Conservation (phyloP, 2,797 vertebrate genomes). For the Tapirus indicus region DNA sequence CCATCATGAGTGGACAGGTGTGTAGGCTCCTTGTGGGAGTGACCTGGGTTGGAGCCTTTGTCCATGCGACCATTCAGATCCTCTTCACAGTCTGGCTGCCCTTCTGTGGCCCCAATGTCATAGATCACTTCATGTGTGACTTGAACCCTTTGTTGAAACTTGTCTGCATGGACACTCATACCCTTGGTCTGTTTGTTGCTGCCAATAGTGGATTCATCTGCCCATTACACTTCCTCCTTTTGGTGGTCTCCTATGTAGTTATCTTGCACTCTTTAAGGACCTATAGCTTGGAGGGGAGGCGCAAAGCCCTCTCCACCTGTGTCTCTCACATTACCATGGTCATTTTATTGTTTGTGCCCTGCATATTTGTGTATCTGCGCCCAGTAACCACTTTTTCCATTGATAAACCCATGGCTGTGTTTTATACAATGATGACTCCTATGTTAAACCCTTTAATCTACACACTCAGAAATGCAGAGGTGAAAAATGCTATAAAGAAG, state of each 20-base stretch:
- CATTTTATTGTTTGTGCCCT: constrained; percentile 48
- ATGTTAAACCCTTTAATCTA: constrained; percentile 58
- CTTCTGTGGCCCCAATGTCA: constrained; percentile 58
- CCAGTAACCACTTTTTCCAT: background rate
- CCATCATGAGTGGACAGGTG: too few relatives aligned
- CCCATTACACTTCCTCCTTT: too few relatives aligned
- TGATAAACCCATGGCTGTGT: constrained; percentile 47
- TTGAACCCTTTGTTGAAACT: constrained; percentile 59
- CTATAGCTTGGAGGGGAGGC: too few relatives aligned
- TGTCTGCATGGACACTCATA: constrained; percentile 19
- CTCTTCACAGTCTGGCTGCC: constrained; percentile 58
- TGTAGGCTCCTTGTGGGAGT: background rate
- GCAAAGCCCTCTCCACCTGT: background rate
- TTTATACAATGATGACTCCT: constrained; percentile 45
- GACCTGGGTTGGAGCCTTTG: constrained; percentile 54
- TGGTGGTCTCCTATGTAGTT: too few relatives aligned
- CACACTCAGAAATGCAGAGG: constrained; percentile 39
- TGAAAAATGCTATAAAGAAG: constrained; percentile 65
- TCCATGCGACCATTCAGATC: constrained; percentile 56
- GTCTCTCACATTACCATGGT: constrained; percentile 19
- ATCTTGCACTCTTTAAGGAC: too few relatives aligned
- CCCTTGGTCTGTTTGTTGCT: constrained; percentile 61
- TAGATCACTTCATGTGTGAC: constrained; percentile 69
- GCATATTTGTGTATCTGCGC: constrained; percentile 59
- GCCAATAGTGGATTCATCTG: constrained; percentile 46